These are phyloP conservation scores for Bradypus variegatus DNA, from an alignment of 2,797 vertebrate species.

Conservation along the genomic window DNA sequence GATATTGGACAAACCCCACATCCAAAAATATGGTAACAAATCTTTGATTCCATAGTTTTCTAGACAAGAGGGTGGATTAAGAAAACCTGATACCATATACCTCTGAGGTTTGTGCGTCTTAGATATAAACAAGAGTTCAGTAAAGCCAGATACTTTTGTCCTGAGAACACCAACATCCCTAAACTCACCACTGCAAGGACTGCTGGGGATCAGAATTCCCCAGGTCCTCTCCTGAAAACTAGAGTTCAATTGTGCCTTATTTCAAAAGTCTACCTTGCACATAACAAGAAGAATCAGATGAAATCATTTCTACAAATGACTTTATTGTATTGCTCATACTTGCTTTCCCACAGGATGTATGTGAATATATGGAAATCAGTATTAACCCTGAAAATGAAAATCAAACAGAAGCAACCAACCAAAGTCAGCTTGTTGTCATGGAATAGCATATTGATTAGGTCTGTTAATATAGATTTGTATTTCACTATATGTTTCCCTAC, in stretches of 20 bases:
- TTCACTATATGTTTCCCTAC: not conserved
- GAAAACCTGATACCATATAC: not conserved
- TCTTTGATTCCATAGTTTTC: conserved; percentile 14
- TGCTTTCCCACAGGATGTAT: not conserved
- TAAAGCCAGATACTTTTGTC: not conserved
- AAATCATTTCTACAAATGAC: conserved; percentile 7
- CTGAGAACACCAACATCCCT: not conserved
- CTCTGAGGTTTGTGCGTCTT: not conserved
- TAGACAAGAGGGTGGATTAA: not conserved
- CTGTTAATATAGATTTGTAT: not conserved
- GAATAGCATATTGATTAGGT: not conserved
- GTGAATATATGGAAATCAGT: not conserved
- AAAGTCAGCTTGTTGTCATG: not conserved
- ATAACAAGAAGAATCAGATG: not conserved
- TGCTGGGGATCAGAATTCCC: not conserved
- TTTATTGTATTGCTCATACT: not conserved
- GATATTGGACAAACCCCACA: not conserved
- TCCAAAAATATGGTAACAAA: not conserved
- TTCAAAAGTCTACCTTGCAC: not conserved
- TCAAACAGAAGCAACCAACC: not conserved
- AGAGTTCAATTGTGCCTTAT: not conserved
- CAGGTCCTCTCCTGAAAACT: not conserved
- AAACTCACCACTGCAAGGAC: not conserved
- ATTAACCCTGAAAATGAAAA: conserved; percentile 24
- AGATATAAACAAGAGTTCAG: conserved; percentile 1